Evolutionary conservation across 2,797 vertebrate genomes (phyloP), one percentile per base, ranked within the genome.

Genomic region (Enteromius mattozi): DNA sequence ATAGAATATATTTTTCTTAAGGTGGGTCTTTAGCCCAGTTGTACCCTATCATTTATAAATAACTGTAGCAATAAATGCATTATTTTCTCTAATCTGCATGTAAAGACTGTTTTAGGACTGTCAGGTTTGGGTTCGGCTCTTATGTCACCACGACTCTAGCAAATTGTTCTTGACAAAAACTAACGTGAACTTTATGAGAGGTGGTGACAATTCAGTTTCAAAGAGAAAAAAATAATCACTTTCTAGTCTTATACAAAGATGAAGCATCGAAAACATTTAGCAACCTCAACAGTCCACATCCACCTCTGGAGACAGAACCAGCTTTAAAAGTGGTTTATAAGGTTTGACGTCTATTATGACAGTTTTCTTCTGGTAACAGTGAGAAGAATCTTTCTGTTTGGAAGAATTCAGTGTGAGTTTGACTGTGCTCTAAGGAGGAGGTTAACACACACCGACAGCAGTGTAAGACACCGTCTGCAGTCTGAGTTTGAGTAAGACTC

Each of bases 401-500:
- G n/a, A 49, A 2, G 77, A 30, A 49, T 66, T 6, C 27, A 37
- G 78, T 51, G 45, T 51, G 63, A 35, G 76, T 27, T 30, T 77
- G 37, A 17, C 5, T 51, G 45, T 69, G 27, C n/a, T 71, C n/a
- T 6, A 13, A 24, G 14, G 33, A 17, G 33, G 33, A 56, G 74
- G 49, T 16, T 37, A 21, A 24, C 35, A 51, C 16, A 69, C 72
- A 72, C 14, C n/a, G n/a, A 74, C 54, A 63, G 24, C 16, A 63
- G 61, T 30, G 61, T 14, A 61, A 27, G 59, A 6, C 16, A 24
- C 13, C 24, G 56, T 24, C 56, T 12, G 10, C 1, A 7, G 16
- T 14, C 27, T 66, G 10, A 65, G 21, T 59, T 4, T 12, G 3
- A 30, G 42, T 19, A 3, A 1, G 65, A 61, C 13, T 96, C 92